Conservation (phyloP, 64 coral and sea anemone genomes). For the Dendronephthya gigantea region DNA sequence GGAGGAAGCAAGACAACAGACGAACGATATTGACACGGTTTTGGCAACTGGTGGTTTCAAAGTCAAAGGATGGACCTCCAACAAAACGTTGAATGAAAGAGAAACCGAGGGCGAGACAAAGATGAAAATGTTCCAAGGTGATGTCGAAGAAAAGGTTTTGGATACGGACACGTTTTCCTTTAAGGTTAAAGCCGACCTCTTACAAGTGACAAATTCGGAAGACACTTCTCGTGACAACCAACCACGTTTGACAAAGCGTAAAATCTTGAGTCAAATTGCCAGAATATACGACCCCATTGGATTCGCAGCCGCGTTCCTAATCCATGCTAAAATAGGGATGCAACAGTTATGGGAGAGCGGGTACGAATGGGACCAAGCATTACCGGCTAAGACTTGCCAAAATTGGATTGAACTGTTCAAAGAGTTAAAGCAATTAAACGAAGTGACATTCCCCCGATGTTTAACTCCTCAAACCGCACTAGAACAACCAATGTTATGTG, state of each 20-base stretch:
- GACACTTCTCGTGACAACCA: neutral
- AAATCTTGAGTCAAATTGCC: neutral
- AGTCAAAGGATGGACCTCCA: conserved; percentile 31
- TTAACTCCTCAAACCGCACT: neutral
- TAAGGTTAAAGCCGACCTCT: neutral
- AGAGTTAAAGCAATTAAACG: conserved; percentile 20
- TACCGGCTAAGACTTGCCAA: conserved; percentile 12
- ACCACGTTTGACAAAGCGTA: conserved; percentile 10
- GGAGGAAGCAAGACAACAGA: conserved; percentile 6
- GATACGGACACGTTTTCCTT: conserved; percentile 27
- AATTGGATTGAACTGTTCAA: conserved; percentile 19
- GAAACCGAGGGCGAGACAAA: neutral
- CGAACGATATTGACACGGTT: conserved; percentile 22
- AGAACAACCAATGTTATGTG: neutral
- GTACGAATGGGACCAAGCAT: conserved; percentile 22
- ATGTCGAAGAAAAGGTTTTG: conserved; percentile 10
- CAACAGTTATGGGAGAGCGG: conserved; percentile 24
- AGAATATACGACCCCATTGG: neutral
- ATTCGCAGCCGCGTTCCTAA: conserved; percentile 4
- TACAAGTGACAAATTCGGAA: neutral
- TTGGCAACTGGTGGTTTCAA: conserved; percentile 13
- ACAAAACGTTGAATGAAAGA: neutral
- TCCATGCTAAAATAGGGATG: conserved; percentile 1
- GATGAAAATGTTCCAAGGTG: conserved; percentile 22
- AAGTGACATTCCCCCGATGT: conserved; percentile 22